phyloP scores from a whole-genome alignment of 2,888 invertebrate species.

The Diloba caeruleocephala region DNA sequence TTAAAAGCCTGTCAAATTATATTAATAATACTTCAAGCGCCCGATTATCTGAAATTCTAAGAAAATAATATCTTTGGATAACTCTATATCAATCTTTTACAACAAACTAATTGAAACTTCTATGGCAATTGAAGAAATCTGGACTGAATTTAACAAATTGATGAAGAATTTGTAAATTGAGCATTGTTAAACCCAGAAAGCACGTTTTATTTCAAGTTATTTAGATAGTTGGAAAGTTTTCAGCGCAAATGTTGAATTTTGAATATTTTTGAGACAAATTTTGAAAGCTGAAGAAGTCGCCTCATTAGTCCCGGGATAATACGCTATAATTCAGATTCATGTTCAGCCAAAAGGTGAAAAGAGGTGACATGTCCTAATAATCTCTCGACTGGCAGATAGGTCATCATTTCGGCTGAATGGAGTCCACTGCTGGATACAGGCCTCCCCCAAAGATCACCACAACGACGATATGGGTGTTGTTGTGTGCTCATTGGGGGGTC shows the following conservation, averaged over 20 bases:
- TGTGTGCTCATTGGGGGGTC: no score
- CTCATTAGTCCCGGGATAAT: neutral
- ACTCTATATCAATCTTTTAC: conserved; percentile 10
- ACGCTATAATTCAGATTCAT: neutral
- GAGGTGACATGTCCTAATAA: no score
- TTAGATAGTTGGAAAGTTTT: conserved; percentile 12
- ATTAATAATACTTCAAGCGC: neutral
- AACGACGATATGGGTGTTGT: no score
- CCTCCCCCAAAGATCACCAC: no score
- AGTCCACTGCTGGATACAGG: no score
- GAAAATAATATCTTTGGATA: neutral
- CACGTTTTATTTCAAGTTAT: neutral
- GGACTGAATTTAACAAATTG: conserved; percentile 15
- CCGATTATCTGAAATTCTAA: neutral
- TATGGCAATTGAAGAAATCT: conserved; percentile 11
- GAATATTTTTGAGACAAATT: neutral
- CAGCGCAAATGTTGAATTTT: neutral
- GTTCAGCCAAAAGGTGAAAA: no score
- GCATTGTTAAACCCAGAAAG: conserved; percentile 17
- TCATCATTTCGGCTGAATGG: no score
- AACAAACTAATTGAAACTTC: conserved; percentile 28
- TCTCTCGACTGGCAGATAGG: no score
- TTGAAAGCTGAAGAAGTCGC: neutral
- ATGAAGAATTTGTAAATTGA: conserved; percentile 21
- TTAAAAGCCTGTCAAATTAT: conserved; percentile 27